Conservation (phyloP, 2,797 vertebrate genomes). For the Oophaga sylvatica region DNA sequence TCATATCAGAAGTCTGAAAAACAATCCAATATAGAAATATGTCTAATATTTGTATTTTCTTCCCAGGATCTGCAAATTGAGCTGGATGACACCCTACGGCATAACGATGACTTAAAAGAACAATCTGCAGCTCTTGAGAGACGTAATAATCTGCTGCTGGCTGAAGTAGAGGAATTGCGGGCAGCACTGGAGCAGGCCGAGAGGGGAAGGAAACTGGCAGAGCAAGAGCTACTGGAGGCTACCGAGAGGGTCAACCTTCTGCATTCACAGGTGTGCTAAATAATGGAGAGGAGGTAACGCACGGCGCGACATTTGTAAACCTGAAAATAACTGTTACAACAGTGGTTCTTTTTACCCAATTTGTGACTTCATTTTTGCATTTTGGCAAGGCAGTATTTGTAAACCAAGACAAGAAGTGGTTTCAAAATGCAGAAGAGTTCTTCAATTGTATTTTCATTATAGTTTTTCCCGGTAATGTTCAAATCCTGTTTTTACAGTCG, state of each 20-base stretch:
- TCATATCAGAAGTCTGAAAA: neutral
- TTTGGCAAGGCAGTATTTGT: too few species aligned
- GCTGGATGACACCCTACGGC: slow-evolving; percentile 83
- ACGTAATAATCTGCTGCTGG: slow-evolving; percentile 81
- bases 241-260: slow-evolving; percentile 88
- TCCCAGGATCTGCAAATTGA: slow-evolving; percentile 85
- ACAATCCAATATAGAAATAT: neutral
- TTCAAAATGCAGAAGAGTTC: too few species aligned
- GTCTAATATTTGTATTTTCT: neutral
- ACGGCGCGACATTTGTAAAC: neutral
- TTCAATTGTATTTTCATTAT: too few species aligned
- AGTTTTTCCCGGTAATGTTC: too few species aligned
- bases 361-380: too few species aligned
- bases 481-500: too few species aligned
- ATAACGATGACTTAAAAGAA: slow-evolving; percentile 86
- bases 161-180: slow-evolving; percentile 88
- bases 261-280: slow-evolving; percentile 83
- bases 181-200: slow-evolving; percentile 86
- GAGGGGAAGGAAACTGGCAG: slow-evolving; percentile 84
- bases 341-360: too few species aligned
- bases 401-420: too few species aligned
- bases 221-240: slow-evolving; percentile 88
- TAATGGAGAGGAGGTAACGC: neutral
- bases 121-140: slow-evolving; percentile 85
- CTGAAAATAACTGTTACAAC: too few species aligned